These are phyloP conservation scores for Apamea crenata DNA, from an alignment of 2,888 invertebrate species.

Conservation along the genomic window DNA sequence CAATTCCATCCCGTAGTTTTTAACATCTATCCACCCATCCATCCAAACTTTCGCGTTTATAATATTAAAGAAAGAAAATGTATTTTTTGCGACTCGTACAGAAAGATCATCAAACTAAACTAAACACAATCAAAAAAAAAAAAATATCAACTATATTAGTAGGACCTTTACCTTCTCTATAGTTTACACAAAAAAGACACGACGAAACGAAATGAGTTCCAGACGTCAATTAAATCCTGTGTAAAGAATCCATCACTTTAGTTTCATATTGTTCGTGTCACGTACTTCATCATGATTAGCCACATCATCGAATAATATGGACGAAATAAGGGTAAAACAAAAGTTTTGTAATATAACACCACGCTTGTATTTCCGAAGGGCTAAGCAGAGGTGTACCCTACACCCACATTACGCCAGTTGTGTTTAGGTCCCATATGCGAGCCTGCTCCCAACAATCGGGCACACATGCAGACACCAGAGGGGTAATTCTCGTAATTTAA, in stretches of 20 bases:
- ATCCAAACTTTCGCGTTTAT: too few relatives aligned
- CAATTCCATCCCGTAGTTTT: too few relatives aligned
- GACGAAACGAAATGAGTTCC: not conserved
- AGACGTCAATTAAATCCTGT: conserved; percentile 1
- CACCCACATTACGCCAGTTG: too few relatives aligned
- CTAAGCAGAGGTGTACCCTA: not conserved
- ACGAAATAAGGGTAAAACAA: not conserved
- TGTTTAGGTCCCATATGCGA: not conserved
- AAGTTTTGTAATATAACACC: not conserved
- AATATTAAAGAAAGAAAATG: too few relatives aligned
- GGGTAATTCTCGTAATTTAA: too few relatives aligned
- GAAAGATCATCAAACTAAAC: too few relatives aligned
- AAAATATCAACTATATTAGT: too few relatives aligned
- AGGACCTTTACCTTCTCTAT: too few relatives aligned
- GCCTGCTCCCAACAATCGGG: not conserved
- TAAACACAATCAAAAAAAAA: too few relatives aligned
- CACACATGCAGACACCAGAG: not conserved
- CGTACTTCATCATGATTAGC: conserved; percentile 22
- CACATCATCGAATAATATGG: not conserved
- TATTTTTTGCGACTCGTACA: too few relatives aligned
- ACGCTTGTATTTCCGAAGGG: not conserved
- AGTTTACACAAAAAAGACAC: not conserved
- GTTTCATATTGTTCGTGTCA: conserved; percentile 1
- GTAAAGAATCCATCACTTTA: conserved; percentile 16
- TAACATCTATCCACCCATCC: too few relatives aligned